Evolutionary conservation across 1,140 invertebrate genomes (phyloP).

Genomic region (Caerostris extrusa): DNA sequence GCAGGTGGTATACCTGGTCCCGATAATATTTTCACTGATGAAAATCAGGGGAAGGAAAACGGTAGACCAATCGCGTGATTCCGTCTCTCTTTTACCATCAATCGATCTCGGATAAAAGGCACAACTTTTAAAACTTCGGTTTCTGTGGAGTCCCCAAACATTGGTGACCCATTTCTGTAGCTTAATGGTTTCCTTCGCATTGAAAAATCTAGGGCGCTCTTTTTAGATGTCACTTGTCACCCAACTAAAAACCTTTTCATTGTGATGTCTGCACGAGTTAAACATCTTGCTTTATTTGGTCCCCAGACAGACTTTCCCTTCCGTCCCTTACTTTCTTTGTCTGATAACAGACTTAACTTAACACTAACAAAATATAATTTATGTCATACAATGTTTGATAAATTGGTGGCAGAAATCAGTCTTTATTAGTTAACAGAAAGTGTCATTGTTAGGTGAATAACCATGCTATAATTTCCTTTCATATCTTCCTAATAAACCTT

Average conservation of each 20-base stretch:
- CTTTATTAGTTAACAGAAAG: too few relatives aligned
- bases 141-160: conserved; percentile 12
- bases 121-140: neutral
- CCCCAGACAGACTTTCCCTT: neutral
- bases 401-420: too few relatives aligned
- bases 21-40: too few relatives aligned
- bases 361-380: too few relatives aligned
- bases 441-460: too few relatives aligned
- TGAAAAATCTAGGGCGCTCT: conserved; percentile 51
- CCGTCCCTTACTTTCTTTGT: too few relatives aligned
- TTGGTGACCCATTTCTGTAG: conserved; percentile 23
- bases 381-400: too few relatives aligned
- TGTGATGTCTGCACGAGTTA: neutral
- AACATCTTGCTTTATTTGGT: neutral
- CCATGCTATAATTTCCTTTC: too few relatives aligned
- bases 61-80: neutral
- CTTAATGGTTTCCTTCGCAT: conserved; percentile 62
- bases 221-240: neutral
- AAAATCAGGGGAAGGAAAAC: neutral
- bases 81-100: neutral
- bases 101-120: conserved; percentile 45
- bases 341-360: too few relatives aligned
- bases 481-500: too few relatives aligned
- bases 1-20: too few relatives aligned
- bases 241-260: neutral